A percentile compares a stretch with the other conserved stretches of the same genome.
Conservation (phyloP, 2,888 invertebrate species). For the Lepidonotus clava region DNA sequence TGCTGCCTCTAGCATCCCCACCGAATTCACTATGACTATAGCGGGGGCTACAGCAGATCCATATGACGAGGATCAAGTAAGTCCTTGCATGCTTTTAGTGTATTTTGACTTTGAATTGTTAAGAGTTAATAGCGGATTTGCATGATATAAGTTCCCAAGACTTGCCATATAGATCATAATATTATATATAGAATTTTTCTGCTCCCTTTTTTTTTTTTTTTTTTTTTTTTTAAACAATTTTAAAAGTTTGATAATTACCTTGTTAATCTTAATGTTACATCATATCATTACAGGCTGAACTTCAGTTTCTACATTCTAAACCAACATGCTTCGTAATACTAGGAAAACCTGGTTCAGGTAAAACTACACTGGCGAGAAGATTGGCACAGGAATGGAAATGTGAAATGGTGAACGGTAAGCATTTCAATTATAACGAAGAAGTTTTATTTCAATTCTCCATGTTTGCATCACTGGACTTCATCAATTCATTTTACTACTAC, state of each 20-base stretch:
- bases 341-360: constrained; percentile 80
- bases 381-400: constrained; percentile 79
- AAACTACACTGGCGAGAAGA: constrained; percentile 76
- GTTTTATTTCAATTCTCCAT: not conserved
- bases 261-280: no score
- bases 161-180: no score
- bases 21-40: not conserved
- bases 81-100: no score
- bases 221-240: no score
- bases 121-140: no score
- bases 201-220: no score
- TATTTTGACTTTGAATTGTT: no score
- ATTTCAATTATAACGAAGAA: not conserved
- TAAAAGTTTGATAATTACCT: no score
- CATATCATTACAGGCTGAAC: no score
- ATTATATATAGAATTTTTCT: no score
- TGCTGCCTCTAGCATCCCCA: constrained; percentile 6
- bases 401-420: constrained; percentile 77
- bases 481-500: not conserved
- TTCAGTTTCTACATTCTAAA: constrained; percentile 78
- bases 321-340: constrained; percentile 80
- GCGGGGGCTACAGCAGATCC: constrained; percentile 67
- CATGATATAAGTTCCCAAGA: no score
- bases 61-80: constrained; percentile 78
- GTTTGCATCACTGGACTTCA: not conserved